Evolutionary conservation across 2,113 vertebrate genomes (phyloP), one percentile per base, ranked within the genome.

Genomic region (Stictonetta naevosa): DNA sequence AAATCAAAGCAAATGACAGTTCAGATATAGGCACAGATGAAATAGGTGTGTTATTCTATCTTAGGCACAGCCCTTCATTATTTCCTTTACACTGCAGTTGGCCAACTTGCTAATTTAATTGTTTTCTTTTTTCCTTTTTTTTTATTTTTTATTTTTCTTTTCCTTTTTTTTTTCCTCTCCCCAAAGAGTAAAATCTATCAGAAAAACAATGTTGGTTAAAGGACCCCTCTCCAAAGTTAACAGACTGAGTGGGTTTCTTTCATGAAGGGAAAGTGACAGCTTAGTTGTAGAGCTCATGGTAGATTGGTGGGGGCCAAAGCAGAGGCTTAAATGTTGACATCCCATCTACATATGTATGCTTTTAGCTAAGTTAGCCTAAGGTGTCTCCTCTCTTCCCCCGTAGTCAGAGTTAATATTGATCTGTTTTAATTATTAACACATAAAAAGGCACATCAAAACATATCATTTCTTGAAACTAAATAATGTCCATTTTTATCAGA

Each of bases 1-100:
- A 92, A 97, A 96, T 96, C 92, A 95, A 93, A 93, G 62, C 28
- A 92, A 96, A 89, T 83, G 86, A 91, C 90, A 94, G 90, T 66
- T 96, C 80, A 96, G 68, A 95, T 95, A 92, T 84, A 95, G 86
- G 48, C 77, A 76, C 33, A 72, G 83, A 94, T 92, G 60, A 96
- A 95, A 89, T 89, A 95, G 93, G 83, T 95, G 80, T 93, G 90
- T 88, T 94, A 58, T 88, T 95, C 77, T 96, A 29, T 66, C 80
- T 82, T 93, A 80, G 31, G 88, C 34, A 82, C 53, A 95, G 19
- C 80, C 76, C 60, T 86, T 92, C 69, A 76, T 93, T 92, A 84
- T 93, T 96, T 93, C 66, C 69, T 94, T 96, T 96, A 92, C 93
- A 92, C n/a, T 78, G 48, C 34, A 93, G 48, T 69, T 79, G 28